phyloP scores from a whole-genome alignment of 2,113 vertebrate genomes.

The Cepphus grylle region DNA sequence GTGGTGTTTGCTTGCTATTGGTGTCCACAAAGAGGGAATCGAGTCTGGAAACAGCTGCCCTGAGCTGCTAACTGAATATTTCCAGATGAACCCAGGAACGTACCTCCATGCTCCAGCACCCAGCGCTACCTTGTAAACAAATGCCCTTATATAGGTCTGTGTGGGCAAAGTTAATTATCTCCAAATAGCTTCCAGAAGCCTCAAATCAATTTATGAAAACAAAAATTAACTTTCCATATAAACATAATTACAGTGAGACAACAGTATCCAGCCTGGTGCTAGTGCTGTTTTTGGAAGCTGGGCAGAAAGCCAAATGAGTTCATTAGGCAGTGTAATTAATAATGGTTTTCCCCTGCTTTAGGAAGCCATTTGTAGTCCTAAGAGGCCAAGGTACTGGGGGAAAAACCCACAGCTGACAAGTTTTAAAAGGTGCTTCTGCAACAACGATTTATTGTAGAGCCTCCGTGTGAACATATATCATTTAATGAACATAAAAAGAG shows the following conservation, averaged over 20 bases:
- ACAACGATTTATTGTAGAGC: background rate
- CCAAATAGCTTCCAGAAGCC: conserved; percentile 75
- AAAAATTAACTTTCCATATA: conserved; percentile 80
- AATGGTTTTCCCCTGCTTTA: conserved; percentile 67
- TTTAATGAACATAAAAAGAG: background rate
- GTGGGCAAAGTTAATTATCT: conserved; percentile 74
- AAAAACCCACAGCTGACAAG: conserved; percentile 43
- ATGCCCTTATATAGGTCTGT: conserved; percentile 52
- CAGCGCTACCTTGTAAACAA: conserved; percentile 48
- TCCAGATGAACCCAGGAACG: conserved; percentile 29
- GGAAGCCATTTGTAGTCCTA: conserved; percentile 62
- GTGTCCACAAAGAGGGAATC: background rate
- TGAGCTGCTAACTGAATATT: background rate
- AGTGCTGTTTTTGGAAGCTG: conserved; percentile 69
- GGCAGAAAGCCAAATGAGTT: conserved; percentile 76
- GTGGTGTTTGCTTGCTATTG: background rate
- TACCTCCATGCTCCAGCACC: conserved; percentile 7
- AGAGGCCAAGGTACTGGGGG: conserved; percentile 48
- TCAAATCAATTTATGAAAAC: conserved; percentile 79
- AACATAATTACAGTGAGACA: conserved; percentile 76
- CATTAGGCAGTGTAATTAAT: conserved; percentile 78
- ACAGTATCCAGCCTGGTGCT: conserved; percentile 66
- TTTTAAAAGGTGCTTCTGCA: conserved; percentile 50
- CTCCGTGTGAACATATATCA: background rate
- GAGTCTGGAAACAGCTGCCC: background rate